Evolutionary conservation across 2,113 vertebrate species (phyloP).

Genomic region (Hemiscyllium ocellatum): DNA sequence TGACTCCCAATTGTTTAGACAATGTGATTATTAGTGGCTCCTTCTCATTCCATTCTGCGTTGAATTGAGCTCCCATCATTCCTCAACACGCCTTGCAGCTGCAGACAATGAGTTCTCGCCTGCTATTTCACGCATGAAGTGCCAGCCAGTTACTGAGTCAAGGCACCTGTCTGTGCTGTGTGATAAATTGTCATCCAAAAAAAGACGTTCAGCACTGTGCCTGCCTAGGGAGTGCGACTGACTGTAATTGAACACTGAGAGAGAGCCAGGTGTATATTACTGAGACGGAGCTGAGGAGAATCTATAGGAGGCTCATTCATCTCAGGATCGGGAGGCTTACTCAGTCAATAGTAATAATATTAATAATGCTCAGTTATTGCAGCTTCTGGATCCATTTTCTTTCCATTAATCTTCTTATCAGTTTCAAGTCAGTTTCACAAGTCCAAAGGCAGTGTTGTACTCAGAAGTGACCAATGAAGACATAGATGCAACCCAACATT

Average conservation of each 20-base stretch:
- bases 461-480: not conserved
- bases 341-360: conserved; percentile 5
- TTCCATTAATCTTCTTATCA: not conserved
- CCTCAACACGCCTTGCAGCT: not conserved
- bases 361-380: not conserved
- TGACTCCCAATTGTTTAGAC: not conserved
- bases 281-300: not conserved
- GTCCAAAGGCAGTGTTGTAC: not conserved
- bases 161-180: not conserved
- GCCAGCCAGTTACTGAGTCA: not conserved
- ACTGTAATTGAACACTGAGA: not conserved
- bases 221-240: not conserved
- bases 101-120: conserved; percentile 5
- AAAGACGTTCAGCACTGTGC: conserved; percentile 4
- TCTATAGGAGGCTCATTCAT: conserved; percentile 14
- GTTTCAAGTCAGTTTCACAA: not conserved
- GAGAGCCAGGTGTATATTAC: not conserved
- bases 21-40: not conserved
- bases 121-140: conserved; percentile 21
- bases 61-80: not conserved
- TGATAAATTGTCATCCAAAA: not conserved
- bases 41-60: not conserved
- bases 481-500: not conserved
- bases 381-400: conserved; percentile 15
- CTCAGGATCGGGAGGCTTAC: not conserved